These are phyloP conservation scores for Crotalus horridus DNA, from an alignment of 2,113 vertebrate genomes.

Conservation along the genomic window DNA sequence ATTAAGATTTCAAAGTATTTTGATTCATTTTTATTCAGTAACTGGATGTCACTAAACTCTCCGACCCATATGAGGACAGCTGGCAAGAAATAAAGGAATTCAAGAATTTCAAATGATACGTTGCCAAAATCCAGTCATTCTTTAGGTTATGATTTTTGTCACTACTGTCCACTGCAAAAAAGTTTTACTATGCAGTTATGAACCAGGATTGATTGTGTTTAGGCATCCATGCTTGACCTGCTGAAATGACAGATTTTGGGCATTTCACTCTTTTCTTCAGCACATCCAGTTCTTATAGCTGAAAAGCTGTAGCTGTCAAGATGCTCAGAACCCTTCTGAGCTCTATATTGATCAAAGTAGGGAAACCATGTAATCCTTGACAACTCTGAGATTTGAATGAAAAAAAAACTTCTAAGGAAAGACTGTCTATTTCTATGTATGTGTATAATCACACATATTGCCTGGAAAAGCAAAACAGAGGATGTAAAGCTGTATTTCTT, in stretches of 20 bases:
- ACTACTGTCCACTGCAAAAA: not conserved
- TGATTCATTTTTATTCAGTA: not conserved
- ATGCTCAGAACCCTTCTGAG: not conserved
- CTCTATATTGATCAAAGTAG: not conserved
- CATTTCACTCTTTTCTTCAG: not conserved
- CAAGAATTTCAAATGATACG: not conserved
- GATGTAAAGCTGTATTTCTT: not conserved
- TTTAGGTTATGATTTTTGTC: not conserved
- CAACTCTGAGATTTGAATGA: not conserved
- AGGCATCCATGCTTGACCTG: not conserved
- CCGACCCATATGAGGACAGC: not conserved
- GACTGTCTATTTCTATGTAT: not conserved
- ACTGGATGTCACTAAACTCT: not conserved
- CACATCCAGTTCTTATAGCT: not conserved
- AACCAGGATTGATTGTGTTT: not conserved
- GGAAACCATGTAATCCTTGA: not conserved
- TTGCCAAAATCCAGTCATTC: not conserved
- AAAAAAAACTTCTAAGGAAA: not conserved
- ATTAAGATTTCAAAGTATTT: not conserved
- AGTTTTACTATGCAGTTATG: not conserved
- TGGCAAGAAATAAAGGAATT: not conserved
- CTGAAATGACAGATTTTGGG: not conserved
- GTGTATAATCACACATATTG: not conserved
- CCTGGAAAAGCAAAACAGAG: not conserved
- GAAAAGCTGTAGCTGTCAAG: not conserved